Evolutionary conservation across 2,797 vertebrate species (phyloP).

Genomic region (Premnoplex brunnescens): DNA sequence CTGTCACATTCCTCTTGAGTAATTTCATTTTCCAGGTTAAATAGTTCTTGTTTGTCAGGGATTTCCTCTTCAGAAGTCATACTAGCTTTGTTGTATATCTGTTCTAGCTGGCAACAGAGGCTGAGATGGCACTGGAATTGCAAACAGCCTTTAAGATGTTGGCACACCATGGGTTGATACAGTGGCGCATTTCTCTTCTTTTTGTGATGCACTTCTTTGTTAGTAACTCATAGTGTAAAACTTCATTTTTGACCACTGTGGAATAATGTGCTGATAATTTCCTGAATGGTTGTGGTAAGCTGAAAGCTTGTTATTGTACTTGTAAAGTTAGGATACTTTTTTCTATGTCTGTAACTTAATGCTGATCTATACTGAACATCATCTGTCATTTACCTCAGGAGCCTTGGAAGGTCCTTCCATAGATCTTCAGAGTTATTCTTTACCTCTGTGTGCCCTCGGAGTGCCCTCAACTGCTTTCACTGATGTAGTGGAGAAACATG

Average conservation of each 20-base stretch:
- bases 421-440: neutral
- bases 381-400: neutral
- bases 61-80: neutral
- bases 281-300: neutral
- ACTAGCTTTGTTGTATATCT: neutral
- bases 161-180: neutral
- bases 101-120: neutral
- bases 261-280: neutral
- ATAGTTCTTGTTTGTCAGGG: neutral
- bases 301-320: neutral
- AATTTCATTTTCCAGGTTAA: neutral
- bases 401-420: neutral
- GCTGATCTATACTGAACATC: neutral
- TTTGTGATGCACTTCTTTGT: neutral
- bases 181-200: neutral
- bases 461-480: neutral
- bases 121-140: neutral
- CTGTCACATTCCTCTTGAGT: neutral
- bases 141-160: neutral
- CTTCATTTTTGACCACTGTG: neutral
- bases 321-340: neutral
- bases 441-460: neutral
- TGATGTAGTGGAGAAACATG: accelerated
- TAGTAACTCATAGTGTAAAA: neutral
- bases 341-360: neutral